Conservation (phyloP, 2,797 vertebrate species). For the Trematomus bernacchii region DNA sequence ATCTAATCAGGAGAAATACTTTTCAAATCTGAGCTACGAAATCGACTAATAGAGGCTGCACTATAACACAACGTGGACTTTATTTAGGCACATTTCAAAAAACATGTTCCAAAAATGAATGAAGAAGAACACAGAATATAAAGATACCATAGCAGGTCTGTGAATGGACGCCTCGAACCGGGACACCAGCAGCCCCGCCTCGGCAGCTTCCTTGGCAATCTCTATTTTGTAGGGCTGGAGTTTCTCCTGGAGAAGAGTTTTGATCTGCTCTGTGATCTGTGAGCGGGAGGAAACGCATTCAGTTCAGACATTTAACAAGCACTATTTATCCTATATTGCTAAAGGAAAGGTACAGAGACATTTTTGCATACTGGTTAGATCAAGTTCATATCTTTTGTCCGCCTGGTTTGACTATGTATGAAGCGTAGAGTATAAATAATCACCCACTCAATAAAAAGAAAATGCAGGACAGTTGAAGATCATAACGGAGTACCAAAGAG, state of each 20-base stretch:
- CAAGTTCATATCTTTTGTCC: not conserved
- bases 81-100: not conserved
- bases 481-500: no score
- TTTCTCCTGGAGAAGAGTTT: constrained; percentile 66
- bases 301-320: not conserved
- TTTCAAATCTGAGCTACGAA: not conserved
- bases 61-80: not conserved
- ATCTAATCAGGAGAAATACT: not conserved
- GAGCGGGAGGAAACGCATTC: constrained; percentile 11
- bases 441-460: no score
- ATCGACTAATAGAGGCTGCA: not conserved
- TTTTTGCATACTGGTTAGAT: not conserved
- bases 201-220: constrained; percentile 61
- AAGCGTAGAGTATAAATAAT: no score
- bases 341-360: not conserved
- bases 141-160: constrained; percentile 81
- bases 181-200: constrained; percentile 53
- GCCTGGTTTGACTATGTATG: no score
- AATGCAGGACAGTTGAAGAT: no score
- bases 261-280: constrained; percentile 81
- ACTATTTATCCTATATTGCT: not conserved
- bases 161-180: constrained; percentile 75
- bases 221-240: constrained; percentile 76
- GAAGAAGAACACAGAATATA: not conserved
- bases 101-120: not conserved